Evolutionary conservation across 2,888 invertebrate species (phyloP), one percentile per base, ranked within the genome.

Genomic region (Terebella lapidaria): DNA sequence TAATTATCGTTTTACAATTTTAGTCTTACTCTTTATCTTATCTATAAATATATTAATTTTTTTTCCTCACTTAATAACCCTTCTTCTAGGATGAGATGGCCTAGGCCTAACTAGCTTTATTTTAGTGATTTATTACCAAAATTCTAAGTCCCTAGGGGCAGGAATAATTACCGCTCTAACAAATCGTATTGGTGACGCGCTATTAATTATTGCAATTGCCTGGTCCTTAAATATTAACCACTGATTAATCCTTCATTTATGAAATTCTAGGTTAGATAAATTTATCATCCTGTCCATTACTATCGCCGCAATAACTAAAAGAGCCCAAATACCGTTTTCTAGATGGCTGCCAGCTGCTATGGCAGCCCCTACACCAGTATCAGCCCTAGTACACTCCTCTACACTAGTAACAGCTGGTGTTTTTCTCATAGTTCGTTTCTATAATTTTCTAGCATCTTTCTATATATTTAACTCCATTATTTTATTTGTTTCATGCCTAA

Each of bases 271-370:
- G 15, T n/a, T 29, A n/a, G 47, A 84, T 78, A 74, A 76, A 0
- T 5, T 68, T n/a, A 81, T 85, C 71, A 74, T 81, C 83, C 74
- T 78, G 35, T 59, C 81, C 60, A 56, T 83, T 45, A 58, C 81
- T 46, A 56, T 84, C 24, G 86, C 86, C 0, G 84, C 85, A 57
- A 85, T 88, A 82, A 89, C 89, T 62, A 90, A 90, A 81, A 89
- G 89, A 69, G 89, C 89, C 74, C 89, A 90, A 80, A 86, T 89
- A 84, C 89, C 89, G 53, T 90, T 90, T 87, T 88, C 87, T 64
- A 85, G 87, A 52, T 90, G 89, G 71, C 79, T 89, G 54, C 89
- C 89, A 0, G 87, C 86, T 0, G 89, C 89, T 49, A 89, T 89
- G 80, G 87, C 88, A 0, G 89, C 89, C 51, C 89, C 89, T 35